Evolutionary conservation across 1,140 invertebrate genomes (phyloP), one percentile per base, ranked within the genome.

Genomic region (Portunus trituberculatus): DNA sequence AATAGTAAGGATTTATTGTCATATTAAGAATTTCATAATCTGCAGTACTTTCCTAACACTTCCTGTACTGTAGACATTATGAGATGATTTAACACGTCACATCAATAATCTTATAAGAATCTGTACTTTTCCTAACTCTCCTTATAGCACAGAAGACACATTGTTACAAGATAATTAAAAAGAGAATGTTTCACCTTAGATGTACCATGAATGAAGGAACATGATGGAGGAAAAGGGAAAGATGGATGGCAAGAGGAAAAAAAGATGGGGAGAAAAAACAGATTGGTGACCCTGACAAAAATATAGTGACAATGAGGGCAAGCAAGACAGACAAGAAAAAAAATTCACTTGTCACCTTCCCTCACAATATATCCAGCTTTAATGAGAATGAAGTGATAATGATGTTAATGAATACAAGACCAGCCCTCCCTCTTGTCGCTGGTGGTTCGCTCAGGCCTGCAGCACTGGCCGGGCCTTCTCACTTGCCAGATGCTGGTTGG

Each of bases 391-490:
- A 28, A 20, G 0, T 0, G 28, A n/a, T 3, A 86, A 7, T 86
- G 16, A 86, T n/a, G 32, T 0, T 86, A 7, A 12, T n/a, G 14
- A 88, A 28, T 0, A 88, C 1, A 10, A 20, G 29, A 4, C 12
- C 4, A 87, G 14, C n/a, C 8, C 12, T 31, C 14, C 28, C n/a
- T 28, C 86, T 31, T 31, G 14, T 29, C 16, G 28, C 45, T 86
- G 28, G 28, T 12, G n/a, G 28, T 16, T 8, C 29, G 7, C 52
- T 97, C 97, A 98, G 91, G 98, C 98, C 97, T 99, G 98, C 96
- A 99, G 97, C 16, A 98, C 98, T 84, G 99, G 99, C 96, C 99
- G 97, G 94, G 98, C 98, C 96, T 98, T 98, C 97, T 98, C 98
- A 28, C 98, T 99, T 97, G 99, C 97, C 46, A 99, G 97, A 96